Base-by-base conservation (phyloP, 1,140 invertebrate species). In the Brachionus sp. region DNA sequence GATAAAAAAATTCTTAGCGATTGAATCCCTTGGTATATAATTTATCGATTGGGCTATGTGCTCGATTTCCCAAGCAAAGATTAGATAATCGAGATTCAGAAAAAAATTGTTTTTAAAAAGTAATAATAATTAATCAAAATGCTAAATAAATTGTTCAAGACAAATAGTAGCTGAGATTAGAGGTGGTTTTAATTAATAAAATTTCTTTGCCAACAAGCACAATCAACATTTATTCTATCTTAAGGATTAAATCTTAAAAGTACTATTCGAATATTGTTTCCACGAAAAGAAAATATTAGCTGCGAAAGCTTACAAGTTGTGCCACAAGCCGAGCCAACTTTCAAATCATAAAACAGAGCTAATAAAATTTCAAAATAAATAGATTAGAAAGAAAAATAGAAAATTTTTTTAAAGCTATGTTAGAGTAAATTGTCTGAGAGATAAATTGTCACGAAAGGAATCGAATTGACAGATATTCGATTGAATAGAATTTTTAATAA, bases 131-230 rank as follows among this genome's bases (percentile, higher is more conserved):
- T 57, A 19, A 57, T 57, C 50, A 57, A 57, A 57, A 57, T 57
- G 50, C 50, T 57, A 57, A 57, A 57, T 57, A 57, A 57, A 57
- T 57, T 57, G 50, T 57, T 57, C 50, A 57, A 57, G 50, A 19
- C 50, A 57, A 57, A 57, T 57, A 57, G 19, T 57, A 29, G 29
- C 29, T 57, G 16, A 19, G 50, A 57, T 57, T 57, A 57, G 50
- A 19, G 44, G 50, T 19, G 16, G n/a, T 19, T 5, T 57, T 57
- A 57, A 57, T 57, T 19, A 57, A 57, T 9, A 25, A 19, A 57
- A 57, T 57, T 57, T 50, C 13, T 16, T 57, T 57, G 50, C 50
- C 50, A 57, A 57, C 50, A 57, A 57, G 50, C 9, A 57, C 50
- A 57, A 57, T 57, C 50, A 25, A 57, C 50, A 57, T 57, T 57